A percentile compares a stretch with the other conserved stretches of the same genome.
These are phyloP conservation scores for Drosophila cognata DNA, from an alignment of 2,888 invertebrate genomes.

Conservation along the genomic window DNA sequence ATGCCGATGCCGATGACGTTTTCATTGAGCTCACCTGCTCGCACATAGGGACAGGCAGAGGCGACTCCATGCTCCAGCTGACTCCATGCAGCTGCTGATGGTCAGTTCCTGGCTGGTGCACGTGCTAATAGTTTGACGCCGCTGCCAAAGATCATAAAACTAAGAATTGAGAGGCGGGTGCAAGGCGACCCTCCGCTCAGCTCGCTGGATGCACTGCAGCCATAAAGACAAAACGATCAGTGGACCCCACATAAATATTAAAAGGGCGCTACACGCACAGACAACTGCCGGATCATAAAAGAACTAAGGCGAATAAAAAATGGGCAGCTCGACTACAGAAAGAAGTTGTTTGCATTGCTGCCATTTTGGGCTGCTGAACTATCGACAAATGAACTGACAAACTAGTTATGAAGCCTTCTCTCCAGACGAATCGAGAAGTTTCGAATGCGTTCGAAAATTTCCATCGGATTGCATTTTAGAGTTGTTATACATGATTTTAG, in stretches of 20 bases:
- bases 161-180: conserved; percentile 9
- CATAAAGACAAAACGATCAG: conserved; percentile 24
- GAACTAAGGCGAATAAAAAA: background rate
- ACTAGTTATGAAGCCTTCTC: background rate
- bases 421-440: background rate
- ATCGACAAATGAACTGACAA: background rate
- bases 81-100: conserved; percentile 18
- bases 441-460: background rate
- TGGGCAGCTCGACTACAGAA: background rate
- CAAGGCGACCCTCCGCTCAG: background rate
- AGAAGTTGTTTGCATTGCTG: background rate
- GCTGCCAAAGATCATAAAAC: conserved; percentile 46
- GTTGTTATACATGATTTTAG: background rate
- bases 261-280: conserved; percentile 21
- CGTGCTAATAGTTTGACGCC: conserved; percentile 68
- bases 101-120: conserved; percentile 28
- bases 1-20: background rate
- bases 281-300: background rate
- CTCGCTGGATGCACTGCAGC: conserved; percentile 6
- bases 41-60: conserved; percentile 3
- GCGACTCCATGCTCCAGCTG: conserved; percentile 29
- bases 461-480: background rate
- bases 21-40: conserved; percentile 36
- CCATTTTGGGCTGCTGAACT: background rate
- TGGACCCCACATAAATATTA: conserved; percentile 40